phyloP scores from a whole-genome alignment of 2,888 invertebrate species.

The Allacma fusca region DNA sequence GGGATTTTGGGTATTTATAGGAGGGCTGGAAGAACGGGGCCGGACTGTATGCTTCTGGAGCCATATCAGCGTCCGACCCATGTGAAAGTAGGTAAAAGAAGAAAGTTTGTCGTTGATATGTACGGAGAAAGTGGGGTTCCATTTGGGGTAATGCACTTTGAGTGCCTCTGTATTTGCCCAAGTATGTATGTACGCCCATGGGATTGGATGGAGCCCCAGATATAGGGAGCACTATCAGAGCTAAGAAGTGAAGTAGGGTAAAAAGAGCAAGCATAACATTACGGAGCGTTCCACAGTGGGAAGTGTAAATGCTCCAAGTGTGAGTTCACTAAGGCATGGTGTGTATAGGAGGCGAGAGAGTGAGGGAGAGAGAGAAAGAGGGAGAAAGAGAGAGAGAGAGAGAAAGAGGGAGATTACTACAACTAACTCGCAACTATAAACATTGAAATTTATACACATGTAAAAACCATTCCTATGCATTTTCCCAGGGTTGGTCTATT shows the following conservation, averaged over 20 bases:
- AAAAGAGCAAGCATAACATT: slow-evolving; percentile 1
- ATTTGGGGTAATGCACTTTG: slow-evolving; percentile 7
- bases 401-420: no score
- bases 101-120: neutral
- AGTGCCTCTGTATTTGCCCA: no score
- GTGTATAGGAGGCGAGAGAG: neutral
- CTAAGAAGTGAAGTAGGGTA: slow-evolving; percentile 24
- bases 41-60: no score
- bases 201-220: no score
- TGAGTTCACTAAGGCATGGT: slow-evolving; percentile 19
- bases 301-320: slow-evolving; percentile 29
- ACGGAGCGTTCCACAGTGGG: neutral
- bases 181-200: neutral
- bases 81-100: neutral
- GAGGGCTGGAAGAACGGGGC: no score
- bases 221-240: neutral
- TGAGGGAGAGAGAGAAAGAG: neutral
- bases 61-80: no score
- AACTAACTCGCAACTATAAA: no score
- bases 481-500: neutral
- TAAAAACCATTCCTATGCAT: neutral
- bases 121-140: neutral
- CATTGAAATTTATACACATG: neutral
- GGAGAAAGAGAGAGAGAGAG: no score
- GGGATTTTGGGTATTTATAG: no score